Evolutionary conservation across 1,140 invertebrate genomes (phyloP).

Genomic region (Brachionus koreanus): DNA sequence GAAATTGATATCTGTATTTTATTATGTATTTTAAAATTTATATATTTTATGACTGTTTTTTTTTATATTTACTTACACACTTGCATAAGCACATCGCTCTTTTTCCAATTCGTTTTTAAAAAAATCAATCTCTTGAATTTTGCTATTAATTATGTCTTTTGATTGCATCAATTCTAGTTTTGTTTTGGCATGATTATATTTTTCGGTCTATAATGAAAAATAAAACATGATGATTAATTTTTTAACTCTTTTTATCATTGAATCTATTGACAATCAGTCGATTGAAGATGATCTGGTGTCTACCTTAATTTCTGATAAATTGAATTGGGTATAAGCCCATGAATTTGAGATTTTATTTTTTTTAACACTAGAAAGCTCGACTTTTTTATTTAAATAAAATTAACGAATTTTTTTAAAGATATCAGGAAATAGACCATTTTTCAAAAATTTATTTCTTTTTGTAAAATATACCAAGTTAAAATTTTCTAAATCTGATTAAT

Average conservation of each 20-base stretch:
- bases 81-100: conserved; percentile 17
- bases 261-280: background rate
- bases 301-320: no score
- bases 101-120: conserved; percentile 31
- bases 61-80: background rate
- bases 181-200: conserved; percentile 28
- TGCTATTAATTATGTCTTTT: background rate
- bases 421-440: no score
- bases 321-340: no score
- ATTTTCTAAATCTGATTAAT: no score
- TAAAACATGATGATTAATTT: background rate
- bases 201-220: background rate
- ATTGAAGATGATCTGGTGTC: no score
- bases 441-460: no score
- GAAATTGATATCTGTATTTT: background rate
- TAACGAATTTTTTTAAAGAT: no score
- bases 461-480: no score
- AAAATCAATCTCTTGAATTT: conserved; percentile 12
- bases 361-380: no score
- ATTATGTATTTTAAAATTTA: background rate
- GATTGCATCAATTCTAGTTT: conserved; percentile 9
- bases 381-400: no score
- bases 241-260: background rate
- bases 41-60: background rate
- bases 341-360: no score